Conservation (phyloP, 2,797 vertebrate genomes). For the Catostomus latipinnis region DNA sequence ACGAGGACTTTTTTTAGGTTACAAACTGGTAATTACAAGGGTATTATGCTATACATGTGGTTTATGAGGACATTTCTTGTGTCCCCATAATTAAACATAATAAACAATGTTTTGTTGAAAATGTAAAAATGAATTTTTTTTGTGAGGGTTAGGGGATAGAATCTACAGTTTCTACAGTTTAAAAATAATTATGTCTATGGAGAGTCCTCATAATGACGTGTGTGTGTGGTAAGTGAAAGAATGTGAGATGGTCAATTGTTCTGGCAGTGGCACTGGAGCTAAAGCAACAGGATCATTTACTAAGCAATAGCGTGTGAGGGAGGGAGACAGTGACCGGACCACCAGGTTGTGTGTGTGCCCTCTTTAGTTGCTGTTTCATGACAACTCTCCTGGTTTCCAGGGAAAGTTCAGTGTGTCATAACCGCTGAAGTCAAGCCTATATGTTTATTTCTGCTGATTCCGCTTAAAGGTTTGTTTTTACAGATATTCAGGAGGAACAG, state of each 20-base stretch:
- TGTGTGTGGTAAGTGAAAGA: no score
- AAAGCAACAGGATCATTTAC: conserved; percentile 79
- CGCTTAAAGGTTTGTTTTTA: conserved; percentile 74
- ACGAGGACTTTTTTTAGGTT: no score
- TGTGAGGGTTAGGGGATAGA: no score
- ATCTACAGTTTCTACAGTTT: no score
- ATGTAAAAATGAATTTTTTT: no score
- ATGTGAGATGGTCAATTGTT: conserved; percentile 11
- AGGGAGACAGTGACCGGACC: conserved; percentile 67
- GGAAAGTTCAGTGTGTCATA: conserved; percentile 79
- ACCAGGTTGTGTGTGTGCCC: conserved; percentile 78
- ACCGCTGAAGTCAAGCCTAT: conserved; percentile 63
- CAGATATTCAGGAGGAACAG: conserved; percentile 77
- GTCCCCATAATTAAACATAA: no score
- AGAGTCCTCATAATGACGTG: no score
- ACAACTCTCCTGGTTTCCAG: conserved; percentile 74
- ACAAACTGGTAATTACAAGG: no score
- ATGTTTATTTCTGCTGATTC: conserved; percentile 79
- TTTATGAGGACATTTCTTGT: no score
- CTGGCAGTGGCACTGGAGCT: conserved; percentile 79
- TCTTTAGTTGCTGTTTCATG: conserved; percentile 73
- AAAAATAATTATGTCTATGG: no score
- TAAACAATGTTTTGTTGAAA: no score
- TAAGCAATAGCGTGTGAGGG: conserved; percentile 81
- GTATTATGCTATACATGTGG: no score